Percentiles rank a stretch among this genome's conserved stretches.
Conservation (phyloP, 2,113 vertebrate species). For the Larimichthys polyactis region DNA sequence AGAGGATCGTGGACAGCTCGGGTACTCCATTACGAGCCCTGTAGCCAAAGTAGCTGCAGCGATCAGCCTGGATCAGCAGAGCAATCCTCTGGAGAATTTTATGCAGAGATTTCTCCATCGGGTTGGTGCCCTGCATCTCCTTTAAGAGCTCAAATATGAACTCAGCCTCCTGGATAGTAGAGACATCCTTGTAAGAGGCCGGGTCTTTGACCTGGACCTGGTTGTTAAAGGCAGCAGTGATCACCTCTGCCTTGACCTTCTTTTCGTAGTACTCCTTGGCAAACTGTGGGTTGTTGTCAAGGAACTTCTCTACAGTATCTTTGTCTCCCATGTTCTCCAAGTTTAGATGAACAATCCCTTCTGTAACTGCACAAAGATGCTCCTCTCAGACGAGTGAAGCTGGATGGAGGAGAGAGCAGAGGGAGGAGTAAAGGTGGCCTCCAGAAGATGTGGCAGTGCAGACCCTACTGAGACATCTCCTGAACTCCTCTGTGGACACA, state of each 20-base stretch:
- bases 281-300: constrained; percentile 90
- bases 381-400: constrained; percentile 54
- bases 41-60: constrained; percentile 86
- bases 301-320: constrained; percentile 89
- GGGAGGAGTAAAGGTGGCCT: constrained; percentile 58
- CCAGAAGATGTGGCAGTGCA: constrained; percentile 13
- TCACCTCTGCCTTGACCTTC: constrained; percentile 84
- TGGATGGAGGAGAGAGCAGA: constrained; percentile 47
- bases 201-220: constrained; percentile 77
- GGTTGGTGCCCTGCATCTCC: constrained; percentile 74
- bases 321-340: constrained; percentile 85
- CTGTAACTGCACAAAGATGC: constrained; percentile 2
- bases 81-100: constrained; percentile 85
- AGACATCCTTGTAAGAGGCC: constrained; percentile 84
- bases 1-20: constrained; percentile 86
- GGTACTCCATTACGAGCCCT: constrained; percentile 87
- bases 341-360: constrained; percentile 11
- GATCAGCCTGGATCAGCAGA: constrained; percentile 85
- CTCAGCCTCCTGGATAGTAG: constrained; percentile 85
- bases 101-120: constrained; percentile 83
- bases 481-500: constrained; percentile 48
- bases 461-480: constrained; percentile 48
- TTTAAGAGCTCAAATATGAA: constrained; percentile 86
- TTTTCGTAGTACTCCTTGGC: constrained; percentile 90
- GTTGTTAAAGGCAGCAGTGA: constrained; percentile 81